Evolutionary conservation across 1,140 invertebrate species (phyloP), one percentile per base, ranked within the genome.

Genomic region (Marisa cornuarietis): DNA sequence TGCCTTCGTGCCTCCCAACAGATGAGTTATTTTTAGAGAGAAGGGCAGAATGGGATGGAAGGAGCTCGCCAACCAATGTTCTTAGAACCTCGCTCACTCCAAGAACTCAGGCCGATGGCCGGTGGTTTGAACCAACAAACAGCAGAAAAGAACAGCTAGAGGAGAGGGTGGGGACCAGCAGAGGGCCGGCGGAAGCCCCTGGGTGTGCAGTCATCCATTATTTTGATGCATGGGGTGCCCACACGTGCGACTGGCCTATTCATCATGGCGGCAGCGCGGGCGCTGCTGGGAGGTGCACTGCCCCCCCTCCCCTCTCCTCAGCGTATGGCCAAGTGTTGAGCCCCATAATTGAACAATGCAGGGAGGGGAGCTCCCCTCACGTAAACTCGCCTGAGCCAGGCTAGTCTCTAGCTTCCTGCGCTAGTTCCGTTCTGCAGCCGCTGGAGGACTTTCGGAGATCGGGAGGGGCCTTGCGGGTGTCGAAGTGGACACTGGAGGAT

Each of bases 171-270:
- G n/a, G 61, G 75, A 11, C 20, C 14, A 16, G 31, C 24, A 49
- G 62, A 11, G 20, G 24, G 76, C 54, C 54, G 16, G 54, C 16
- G 54, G 54, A 58, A 58, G 54, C 54, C 54, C 54, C 54, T 58
- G 11, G 54, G 54, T 58, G 54, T 58, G 54, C 54, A 58, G 54
- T 18, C 58, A 79, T 79, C 78, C 62, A 79, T 79, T 79, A 79
- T 79, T 79, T 79, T 79, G 78, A 79, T 79, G 71, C 71, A 79
- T 79, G 71, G 49, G 54, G 42, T 54, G 71, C 71, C 78, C 51
- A 54, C 71, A 61, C 61, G 61, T 65, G 62, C n/a, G 9, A 49
- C 62, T 20, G 7, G 54, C 31, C 71, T 61, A 79, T 79, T 71
- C 26, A 79, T 79, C 78, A 79, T 71, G 54, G 18, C 65, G 66